Percentiles rank a stretch among this genome's conserved stretches.
Evolutionary conservation across 2,888 invertebrate genomes (phyloP).

Genomic region (Oscheius sp.): DNA sequence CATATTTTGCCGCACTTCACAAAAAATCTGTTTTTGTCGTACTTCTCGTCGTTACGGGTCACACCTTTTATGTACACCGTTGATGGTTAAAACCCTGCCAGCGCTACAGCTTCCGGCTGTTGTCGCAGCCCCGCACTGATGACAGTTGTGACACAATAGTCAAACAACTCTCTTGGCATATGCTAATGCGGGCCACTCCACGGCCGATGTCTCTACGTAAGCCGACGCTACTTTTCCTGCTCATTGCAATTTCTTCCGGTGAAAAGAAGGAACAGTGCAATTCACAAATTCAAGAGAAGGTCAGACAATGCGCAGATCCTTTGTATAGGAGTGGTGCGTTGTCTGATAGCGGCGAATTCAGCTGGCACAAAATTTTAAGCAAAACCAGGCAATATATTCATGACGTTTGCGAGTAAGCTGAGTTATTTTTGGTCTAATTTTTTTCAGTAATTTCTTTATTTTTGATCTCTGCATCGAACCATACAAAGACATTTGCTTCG

Average conservation of each 20-base stretch:
- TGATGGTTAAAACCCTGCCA: too few species aligned
- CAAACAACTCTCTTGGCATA: constrained; percentile 23
- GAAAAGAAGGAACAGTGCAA: constrained; percentile 1
- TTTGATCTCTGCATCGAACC: constrained; percentile 62
- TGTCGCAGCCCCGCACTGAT: constrained; percentile 7
- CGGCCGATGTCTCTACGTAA: constrained; percentile 2
- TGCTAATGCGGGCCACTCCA: constrained; percentile 23
- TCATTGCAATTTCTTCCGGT: background rate
- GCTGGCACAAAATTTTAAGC: constrained; percentile 54
- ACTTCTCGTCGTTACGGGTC: too few species aligned
- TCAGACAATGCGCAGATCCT: constrained; percentile 55
- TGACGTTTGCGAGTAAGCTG: constrained; percentile 59
- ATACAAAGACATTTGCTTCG: constrained; percentile 58
- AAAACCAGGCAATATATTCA: constrained; percentile 55
- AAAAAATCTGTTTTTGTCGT: too few species aligned
- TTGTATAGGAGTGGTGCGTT: constrained; percentile 55
- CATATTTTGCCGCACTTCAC: too few species aligned
- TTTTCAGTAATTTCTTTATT: constrained; percentile 55
- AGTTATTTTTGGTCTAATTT: too few species aligned
- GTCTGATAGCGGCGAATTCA: constrained; percentile 36
- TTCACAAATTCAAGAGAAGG: constrained; percentile 14
- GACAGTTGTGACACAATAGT: constrained; percentile 26
- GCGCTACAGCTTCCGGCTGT: constrained; percentile 22
- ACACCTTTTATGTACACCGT: too few species aligned
- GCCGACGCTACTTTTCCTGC: background rate